Evolutionary conservation across 2,888 invertebrate genomes (phyloP), one percentile per base, ranked within the genome.

Genomic region (Oligia fasciuncula): DNA sequence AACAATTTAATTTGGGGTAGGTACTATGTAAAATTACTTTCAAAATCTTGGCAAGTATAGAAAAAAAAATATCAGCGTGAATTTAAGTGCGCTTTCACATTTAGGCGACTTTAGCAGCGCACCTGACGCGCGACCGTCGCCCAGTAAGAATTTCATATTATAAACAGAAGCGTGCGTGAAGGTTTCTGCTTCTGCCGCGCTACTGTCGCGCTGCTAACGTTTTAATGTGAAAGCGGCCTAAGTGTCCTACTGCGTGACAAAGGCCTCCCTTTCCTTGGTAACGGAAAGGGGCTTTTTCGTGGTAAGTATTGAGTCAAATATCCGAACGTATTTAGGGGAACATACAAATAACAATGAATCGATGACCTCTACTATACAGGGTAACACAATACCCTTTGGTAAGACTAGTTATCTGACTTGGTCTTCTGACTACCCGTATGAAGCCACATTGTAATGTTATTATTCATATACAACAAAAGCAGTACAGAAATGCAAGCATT

Each of bases 401-500:
- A 13, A 60, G n/a, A 6, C 29, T 63, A 8, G 29, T 63, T 29
- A 29, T 63, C 29, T 6, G 8, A 29, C 17, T 62, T 29, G n/a
- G 62, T 17, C 9, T 29, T 63, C 63, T 35, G 63, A 62, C 17
- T 19, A 63, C 4, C 63, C 17, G 9, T 49, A n/a, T 14, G 9
- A n/a, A n/a, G 9, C 46, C 1, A 29, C 11, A 40, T 23, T 70
- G n/a, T 23, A 43, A n/a, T 62, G 29, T 49, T 49, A 3, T 66
- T 68, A 68, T 43, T 74, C 43, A 69, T 40, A 66, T 46, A 69
- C 17, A 63, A 62, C 49, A 74, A 68, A 17, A 73, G 46, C 14
- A 35, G 40, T 84, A 57, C n/a, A 77, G 13, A 76, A 77, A 66
- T 78, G 66, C 43, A 13, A 73, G 54, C 62, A 76, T 49, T 73